Evolutionary conservation across 2,797 vertebrate species (phyloP).

Genomic region (Loriculus beryllinus): DNA sequence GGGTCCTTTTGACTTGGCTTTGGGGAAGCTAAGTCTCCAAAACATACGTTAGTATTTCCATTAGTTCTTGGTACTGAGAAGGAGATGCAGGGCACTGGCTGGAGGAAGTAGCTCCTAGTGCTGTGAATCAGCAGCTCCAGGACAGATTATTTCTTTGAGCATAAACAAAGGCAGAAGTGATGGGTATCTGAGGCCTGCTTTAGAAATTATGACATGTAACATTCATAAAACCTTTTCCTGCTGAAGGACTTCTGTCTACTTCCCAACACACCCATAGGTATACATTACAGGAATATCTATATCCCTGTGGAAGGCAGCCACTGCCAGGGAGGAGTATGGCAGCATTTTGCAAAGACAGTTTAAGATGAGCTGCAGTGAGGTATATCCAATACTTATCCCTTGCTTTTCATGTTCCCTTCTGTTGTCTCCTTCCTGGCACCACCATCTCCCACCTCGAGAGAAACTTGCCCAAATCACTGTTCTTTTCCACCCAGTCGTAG

Average conservation of each 20-base stretch:
- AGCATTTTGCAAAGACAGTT: background rate
- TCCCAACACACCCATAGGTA: background rate
- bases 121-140: background rate
- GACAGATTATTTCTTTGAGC: background rate
- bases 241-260: background rate
- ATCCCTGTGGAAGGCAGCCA: background rate
- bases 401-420: background rate
- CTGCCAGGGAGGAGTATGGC: background rate
- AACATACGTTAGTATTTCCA: accelerated
- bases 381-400: background rate
- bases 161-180: background rate
- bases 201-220: background rate
- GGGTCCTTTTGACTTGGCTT: background rate
- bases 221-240: background rate
- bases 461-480: background rate
- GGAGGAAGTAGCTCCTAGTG: background rate
- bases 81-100: background rate
- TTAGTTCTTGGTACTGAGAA: background rate
- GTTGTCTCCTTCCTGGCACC: background rate
- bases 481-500: background rate
- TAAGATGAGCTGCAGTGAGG: background rate
- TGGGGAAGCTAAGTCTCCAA: slow-evolving; percentile 28
- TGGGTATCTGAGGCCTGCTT: background rate
- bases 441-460: background rate
- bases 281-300: background rate